Evolutionary conservation across 2,888 invertebrate genomes (phyloP).

Genomic region (Nephrotoma flavescens): DNA sequence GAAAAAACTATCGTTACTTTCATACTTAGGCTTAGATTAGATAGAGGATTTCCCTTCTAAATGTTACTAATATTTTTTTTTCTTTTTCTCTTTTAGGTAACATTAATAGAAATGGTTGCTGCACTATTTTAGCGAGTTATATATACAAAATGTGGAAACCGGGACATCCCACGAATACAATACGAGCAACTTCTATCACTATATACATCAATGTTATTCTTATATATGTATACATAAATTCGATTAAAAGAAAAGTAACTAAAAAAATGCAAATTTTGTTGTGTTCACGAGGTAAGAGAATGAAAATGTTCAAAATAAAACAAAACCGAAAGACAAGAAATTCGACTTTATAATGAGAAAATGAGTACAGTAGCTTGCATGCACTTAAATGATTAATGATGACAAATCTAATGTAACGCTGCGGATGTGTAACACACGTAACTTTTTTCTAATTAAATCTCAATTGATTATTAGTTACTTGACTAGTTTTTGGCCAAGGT

Average conservation of each 20-base stretch:
- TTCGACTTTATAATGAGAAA: not conserved
- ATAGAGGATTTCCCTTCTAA: not conserved
- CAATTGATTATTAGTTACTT: not conserved
- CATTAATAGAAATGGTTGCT: not conserved
- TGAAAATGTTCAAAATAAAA: not conserved
- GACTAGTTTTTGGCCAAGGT: not conserved
- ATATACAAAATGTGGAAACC: not conserved
- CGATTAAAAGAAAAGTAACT: not conserved
- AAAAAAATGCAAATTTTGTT: not conserved
- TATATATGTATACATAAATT: not conserved
- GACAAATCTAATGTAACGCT: not conserved
- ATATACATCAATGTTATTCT: not conserved
- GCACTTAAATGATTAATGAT: not conserved
- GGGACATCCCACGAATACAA: not conserved
- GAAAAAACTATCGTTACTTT: not conserved
- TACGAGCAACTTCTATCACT: not conserved
- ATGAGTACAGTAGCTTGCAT: not conserved
- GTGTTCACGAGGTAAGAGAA: not conserved
- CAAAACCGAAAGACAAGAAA: not conserved
- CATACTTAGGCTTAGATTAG: not conserved
- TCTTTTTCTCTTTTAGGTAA: not conserved
- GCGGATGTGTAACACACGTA: not conserved
- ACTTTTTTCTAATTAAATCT: not conserved
- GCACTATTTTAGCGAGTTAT: not conserved
- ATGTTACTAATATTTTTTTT: not conserved